Evolutionary conservation across 2,113 vertebrate species (phyloP).

Genomic region (Poecile atricapillus): DNA sequence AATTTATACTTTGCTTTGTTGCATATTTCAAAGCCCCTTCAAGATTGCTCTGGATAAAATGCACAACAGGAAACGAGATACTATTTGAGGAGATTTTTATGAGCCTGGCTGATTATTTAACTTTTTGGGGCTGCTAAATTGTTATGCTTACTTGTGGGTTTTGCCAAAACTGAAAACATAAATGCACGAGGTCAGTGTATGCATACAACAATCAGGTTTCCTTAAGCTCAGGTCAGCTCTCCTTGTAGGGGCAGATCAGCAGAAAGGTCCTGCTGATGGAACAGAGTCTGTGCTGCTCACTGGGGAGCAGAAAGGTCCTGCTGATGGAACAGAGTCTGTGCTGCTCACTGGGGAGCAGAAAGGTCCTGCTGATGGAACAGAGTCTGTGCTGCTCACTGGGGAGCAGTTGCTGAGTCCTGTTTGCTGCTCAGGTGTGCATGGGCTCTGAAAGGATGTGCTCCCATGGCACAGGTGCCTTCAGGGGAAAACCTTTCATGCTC

Average conservation of each 20-base stretch:
- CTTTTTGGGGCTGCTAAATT: background rate
- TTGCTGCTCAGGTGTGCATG: background rate
- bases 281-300: background rate
- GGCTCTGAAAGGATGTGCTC: background rate
- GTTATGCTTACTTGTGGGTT: background rate
- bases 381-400: background rate
- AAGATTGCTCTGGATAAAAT: background rate
- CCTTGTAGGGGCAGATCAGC: background rate
- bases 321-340: background rate
- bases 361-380: background rate
- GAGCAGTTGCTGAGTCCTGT: background rate
- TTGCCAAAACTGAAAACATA: background rate
- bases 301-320: background rate
- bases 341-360: background rate
- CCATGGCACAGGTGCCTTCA: background rate
- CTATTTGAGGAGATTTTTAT: background rate
- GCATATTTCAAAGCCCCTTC: background rate
- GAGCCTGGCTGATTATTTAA: background rate
- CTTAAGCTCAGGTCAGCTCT: background rate
- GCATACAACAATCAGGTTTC: background rate
- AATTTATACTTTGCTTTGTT: background rate
- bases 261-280: background rate
- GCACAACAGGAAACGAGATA: background rate
- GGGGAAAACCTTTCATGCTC: background rate
- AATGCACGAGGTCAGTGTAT: background rate